Evolutionary conservation across 2,888 invertebrate genomes (phyloP).

Genomic region (Cosmorhoe ocellata): DNA sequence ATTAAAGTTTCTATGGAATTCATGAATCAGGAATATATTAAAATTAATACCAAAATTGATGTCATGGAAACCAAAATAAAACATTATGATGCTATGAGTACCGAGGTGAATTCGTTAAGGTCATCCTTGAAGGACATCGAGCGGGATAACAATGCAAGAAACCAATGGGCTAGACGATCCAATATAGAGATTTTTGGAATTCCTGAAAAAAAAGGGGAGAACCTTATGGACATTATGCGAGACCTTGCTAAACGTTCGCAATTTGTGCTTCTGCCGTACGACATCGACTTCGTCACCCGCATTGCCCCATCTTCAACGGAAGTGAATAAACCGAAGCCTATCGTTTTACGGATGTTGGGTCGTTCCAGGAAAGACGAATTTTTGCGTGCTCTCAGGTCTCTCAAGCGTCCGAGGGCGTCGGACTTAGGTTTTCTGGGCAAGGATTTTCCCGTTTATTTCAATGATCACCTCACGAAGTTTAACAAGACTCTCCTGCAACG

Average conservation of each 20-base stretch:
- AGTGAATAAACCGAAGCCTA: not conserved
- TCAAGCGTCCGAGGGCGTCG: not conserved
- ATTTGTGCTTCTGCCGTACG: not conserved
- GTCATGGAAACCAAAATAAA: not conserved
- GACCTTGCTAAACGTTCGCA: not conserved
- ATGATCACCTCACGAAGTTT: not conserved
- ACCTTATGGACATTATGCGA: not conserved
- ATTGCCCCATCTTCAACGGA: not conserved
- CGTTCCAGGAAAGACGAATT: slow-evolving; percentile 1
- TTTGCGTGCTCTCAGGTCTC: not conserved
- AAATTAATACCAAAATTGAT: not conserved
- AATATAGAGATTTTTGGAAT: slow-evolving; percentile 2
- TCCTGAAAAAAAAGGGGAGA: not conserved
- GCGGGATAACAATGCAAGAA: not conserved
- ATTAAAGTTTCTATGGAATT: too few species aligned
- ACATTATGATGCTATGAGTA: not conserved
- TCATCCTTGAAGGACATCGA: not conserved
- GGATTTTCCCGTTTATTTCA: not conserved
- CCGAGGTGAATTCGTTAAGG: not conserved
- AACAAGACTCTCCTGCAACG: not conserved
- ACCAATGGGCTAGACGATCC: slow-evolving; percentile 1
- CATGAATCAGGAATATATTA: not conserved
- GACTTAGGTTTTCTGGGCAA: not conserved
- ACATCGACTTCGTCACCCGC: not conserved
- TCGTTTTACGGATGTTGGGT: not conserved